Conservation (phyloP, 2,113 vertebrate species). For the Phaethon lepturus region DNA sequence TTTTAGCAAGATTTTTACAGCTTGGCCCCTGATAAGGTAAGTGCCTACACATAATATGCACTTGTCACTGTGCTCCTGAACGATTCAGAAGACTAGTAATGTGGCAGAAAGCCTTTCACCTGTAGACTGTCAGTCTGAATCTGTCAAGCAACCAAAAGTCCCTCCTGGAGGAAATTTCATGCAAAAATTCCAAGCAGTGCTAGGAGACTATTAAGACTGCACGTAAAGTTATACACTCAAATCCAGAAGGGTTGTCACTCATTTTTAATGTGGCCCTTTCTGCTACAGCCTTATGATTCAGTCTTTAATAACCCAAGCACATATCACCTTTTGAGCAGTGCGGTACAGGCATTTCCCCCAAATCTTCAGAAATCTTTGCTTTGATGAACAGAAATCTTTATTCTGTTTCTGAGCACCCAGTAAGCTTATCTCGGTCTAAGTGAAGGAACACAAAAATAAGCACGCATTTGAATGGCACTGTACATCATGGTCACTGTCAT, state of each 20-base stretch:
- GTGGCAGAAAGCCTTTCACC: slow-evolving; percentile 12
- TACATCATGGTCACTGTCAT: neutral
- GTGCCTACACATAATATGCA: neutral
- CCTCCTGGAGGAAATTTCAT: slow-evolving; percentile 4
- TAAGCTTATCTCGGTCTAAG: neutral
- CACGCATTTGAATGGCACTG: neutral
- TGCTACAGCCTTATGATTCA: neutral
- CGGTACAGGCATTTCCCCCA: neutral
- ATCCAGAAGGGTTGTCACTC: neutral
- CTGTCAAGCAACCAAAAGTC: slow-evolving; percentile 2
- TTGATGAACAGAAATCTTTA: neutral
- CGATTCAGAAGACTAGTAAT: neutral
- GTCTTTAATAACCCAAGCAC: neutral
- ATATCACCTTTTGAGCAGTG: neutral
- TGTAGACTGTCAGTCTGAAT: neutral
- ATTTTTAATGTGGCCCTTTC: neutral
- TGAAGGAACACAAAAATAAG: neutral
- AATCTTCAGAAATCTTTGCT: neutral
- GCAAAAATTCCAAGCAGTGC: neutral
- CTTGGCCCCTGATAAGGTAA: neutral
- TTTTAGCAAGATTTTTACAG: neutral
- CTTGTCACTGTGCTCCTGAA: neutral
- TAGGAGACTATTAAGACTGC: neutral
- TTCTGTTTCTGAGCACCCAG: neutral
- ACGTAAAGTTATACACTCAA: neutral